Percentiles rank a stretch among this genome's conserved stretches.
Conservation (phyloP, 2,113 vertebrate genomes). For the Albula glossodonta region DNA sequence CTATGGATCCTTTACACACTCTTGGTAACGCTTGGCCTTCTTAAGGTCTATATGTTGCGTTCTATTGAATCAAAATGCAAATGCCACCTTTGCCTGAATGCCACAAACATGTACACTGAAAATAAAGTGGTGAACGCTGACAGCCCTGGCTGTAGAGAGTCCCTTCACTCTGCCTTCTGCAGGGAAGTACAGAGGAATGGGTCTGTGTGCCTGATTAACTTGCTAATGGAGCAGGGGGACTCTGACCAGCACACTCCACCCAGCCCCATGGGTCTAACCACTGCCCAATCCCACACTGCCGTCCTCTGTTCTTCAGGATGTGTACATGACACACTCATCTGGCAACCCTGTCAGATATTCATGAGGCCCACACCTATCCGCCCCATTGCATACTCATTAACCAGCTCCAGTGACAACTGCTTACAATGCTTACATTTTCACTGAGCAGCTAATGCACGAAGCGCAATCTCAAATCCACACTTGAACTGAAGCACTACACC, state of each 20-base stretch:
- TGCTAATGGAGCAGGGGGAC: background rate
- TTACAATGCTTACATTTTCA: background rate
- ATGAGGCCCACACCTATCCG: background rate
- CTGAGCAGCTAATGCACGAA: background rate
- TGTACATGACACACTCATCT: background rate
- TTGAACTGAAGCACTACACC: background rate
- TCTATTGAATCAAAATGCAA: background rate
- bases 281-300: background rate
- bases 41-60: too few relatives aligned
- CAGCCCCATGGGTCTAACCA: background rate
- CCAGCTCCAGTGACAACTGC: background rate
- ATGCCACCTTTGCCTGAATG: background rate
- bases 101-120: background rate
- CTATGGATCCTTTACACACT: too few relatives aligned
- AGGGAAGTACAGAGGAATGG: background rate
- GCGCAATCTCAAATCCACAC: background rate
- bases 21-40: too few relatives aligned
- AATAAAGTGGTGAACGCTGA: background rate
- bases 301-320: conserved; percentile 1
- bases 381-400: background rate
- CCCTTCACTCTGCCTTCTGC: background rate
- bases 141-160: background rate
- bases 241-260: background rate
- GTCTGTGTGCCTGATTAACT: background rate
- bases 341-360: background rate